Base-by-base conservation (phyloP, 2,888 invertebrate species). In the Oxyteleia sp. region DNA sequence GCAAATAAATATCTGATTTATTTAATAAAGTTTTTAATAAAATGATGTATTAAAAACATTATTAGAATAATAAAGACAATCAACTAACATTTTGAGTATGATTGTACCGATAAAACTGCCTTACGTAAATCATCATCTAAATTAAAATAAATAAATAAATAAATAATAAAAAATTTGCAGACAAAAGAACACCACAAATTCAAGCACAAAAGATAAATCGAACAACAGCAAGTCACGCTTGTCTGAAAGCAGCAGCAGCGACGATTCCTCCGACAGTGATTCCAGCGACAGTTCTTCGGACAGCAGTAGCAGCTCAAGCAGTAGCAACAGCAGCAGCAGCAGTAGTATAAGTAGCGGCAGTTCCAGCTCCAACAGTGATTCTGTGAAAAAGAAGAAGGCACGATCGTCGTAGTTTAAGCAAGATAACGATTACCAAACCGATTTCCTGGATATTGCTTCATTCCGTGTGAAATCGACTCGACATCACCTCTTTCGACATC, bases 251-350 rank as follows among this genome's bases (percentile, higher is more conserved):
- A 85, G 80, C 23, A 85, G 80, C 41, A 81, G 81, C 43, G 55
- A 71, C 75, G 68, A 59, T 5, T 87, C 84, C 1, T 84, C 79
- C 0, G 89, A 86, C 29, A 91, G 89, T 47, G 82, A 86, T 45
- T 84, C 84, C 18, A 85, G 86, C 41, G 74, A 71, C 43, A 88
- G 80, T 74, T 61, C 66, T 15, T 85, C 87, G 16, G 85, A 81
- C 64, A 91, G 87, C 41, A 87, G 87, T 61, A 88, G 86, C 45
- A 89, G 85, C 41, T 86, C 85, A 26, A 84, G 61, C 35, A 64
- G 51, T 55, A 68, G 49, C 38, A 89, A 87, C 87, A 86, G 87
- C 55, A 90, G 81, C 11, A 68, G 49, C 49, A 43, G 32, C 18
- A 74, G 41, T 20, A 61, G 41, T 43, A 29, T 29, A 29, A 47